Evolutionary conservation across 2,797 vertebrate species (phyloP).

Genomic region (Thalassophryne amazonica): DNA sequence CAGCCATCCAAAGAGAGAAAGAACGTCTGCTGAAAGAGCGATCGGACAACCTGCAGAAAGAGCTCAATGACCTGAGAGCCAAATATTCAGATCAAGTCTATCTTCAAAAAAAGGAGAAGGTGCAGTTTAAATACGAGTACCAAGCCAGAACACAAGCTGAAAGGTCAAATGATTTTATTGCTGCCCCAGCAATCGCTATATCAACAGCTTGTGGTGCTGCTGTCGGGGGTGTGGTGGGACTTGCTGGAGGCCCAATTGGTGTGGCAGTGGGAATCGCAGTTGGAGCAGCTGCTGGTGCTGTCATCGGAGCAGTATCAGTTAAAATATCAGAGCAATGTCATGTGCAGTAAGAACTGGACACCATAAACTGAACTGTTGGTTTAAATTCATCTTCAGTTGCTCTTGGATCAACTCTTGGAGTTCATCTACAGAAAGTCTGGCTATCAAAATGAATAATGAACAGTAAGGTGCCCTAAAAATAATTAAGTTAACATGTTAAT

Average conservation of each 20-base stretch:
- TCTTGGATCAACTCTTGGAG: no score
- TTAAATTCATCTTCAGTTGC: no score
- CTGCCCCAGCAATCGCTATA: not conserved
- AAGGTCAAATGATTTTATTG: constrained; percentile 26
- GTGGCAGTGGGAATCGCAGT: constrained; percentile 22
- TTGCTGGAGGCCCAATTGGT: constrained; percentile 35
- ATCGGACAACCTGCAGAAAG: constrained; percentile 9
- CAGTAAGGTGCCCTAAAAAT: no score
- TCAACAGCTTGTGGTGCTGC: constrained; percentile 22
- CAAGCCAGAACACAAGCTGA: constrained; percentile 37
- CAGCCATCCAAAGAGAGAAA: constrained; percentile 44
- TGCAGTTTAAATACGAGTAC: constrained; percentile 24
- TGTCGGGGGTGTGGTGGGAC: constrained; percentile 35
- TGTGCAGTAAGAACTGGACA: constrained; percentile 21
- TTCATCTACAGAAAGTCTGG: no score
- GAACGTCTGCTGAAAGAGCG: constrained; percentile 29
- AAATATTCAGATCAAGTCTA: not conserved
- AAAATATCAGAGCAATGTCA: constrained; percentile 20
- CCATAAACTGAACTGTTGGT: not conserved
- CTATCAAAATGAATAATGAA: no score
- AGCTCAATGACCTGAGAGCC: constrained; percentile 19
- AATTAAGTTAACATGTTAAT: no score
- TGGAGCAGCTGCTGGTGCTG: constrained; percentile 38
- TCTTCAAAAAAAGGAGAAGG: not conserved
- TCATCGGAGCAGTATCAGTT: constrained; percentile 21